These are phyloP conservation scores for Rhabdornis inornatus DNA, from an alignment of 2,113 vertebrate species.

Conservation along the genomic window DNA sequence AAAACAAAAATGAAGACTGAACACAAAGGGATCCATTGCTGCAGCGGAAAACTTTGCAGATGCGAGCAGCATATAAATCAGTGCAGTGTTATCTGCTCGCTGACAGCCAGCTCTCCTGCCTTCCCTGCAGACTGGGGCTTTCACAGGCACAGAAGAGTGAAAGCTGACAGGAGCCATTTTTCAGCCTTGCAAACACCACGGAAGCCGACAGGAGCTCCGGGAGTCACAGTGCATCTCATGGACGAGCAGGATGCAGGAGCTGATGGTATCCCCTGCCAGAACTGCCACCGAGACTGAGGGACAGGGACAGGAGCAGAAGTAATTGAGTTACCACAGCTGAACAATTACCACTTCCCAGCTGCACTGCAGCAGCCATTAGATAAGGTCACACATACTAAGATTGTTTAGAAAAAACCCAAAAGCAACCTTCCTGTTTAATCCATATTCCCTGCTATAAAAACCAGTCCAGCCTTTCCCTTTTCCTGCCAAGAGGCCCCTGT, in stretches of 20 bases:
- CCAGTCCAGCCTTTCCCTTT: background rate
- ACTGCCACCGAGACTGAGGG: background rate
- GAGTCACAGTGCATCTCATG: rapidly evolving
- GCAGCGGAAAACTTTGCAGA: slow-evolving; percentile 31
- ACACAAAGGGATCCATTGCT: background rate
- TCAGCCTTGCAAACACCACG: background rate
- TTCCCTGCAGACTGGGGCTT: background rate
- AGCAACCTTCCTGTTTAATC: background rate
- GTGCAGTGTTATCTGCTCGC: background rate
- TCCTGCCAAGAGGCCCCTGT: background rate
- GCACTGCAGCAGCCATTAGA: background rate
- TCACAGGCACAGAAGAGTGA: background rate
- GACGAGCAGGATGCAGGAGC: background rate
- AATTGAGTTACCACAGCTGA: background rate
- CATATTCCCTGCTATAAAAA: background rate
- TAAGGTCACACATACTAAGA: background rate
- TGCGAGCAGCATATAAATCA: slow-evolving; percentile 11
- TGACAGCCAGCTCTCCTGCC: slow-evolving; percentile 1
- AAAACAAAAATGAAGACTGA: background rate
- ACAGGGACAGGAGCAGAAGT: background rate
- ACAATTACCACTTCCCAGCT: background rate
- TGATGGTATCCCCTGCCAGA: background rate
- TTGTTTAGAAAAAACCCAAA: background rate
- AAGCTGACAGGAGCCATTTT: slow-evolving; percentile 21
- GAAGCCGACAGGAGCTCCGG: background rate